Evolutionary conservation across 2,888 invertebrate genomes (phyloP), one percentile per base, ranked within the genome.

Genomic region (Theodoxus fluviatilis): DNA sequence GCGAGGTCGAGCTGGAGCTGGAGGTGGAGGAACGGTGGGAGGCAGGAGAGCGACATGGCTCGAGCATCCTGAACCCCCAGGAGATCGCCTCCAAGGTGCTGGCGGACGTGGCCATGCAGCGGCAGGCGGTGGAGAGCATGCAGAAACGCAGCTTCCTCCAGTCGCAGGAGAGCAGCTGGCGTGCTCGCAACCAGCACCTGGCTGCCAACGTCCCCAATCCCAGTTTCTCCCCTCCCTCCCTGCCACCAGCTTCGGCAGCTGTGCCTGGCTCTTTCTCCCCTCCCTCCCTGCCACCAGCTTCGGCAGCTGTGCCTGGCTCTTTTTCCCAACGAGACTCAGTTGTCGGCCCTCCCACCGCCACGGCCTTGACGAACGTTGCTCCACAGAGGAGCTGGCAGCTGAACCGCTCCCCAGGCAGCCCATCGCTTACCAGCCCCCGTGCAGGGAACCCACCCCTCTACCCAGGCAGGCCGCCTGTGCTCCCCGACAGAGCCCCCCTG

Each of bases 41-140:
- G 55, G 38, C 9, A 28, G 22, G 59, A 61, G 43, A 9, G 47
- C 25, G 31, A 64, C 61, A 33, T 25, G 22, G 9, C 37, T 63
- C 1, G 57, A 33, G 31, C 57, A 69, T 37, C 55, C 22, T 67
- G 64, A 37, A 80, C 71, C 82, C 80, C 47, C 73, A 79, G 49
- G 81, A 81, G 65, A 76, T 84, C 63, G 82, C 83, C 7, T 72
- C 78, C 61, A 80, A 80, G 66, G 79, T 83, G n/a, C 76, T 83
- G 75, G 78, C 76, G 33, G 84, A 84, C 73, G 81, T 82, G 25
- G 79, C 79, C 31, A 74, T 70, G 18, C 76, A 83, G 38, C 79
- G 80, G 69, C 75, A 73, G 40, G 80, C 79, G 35, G 75, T 84
- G 12, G 83, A 84, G 68, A 70, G 75, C 9, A 76, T 82, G 75